Percentiles rank a stretch among this genome's conserved stretches.
Evolutionary conservation across 2,797 vertebrate species (phyloP).

Genomic region (Bradypodion pumilum): DNA sequence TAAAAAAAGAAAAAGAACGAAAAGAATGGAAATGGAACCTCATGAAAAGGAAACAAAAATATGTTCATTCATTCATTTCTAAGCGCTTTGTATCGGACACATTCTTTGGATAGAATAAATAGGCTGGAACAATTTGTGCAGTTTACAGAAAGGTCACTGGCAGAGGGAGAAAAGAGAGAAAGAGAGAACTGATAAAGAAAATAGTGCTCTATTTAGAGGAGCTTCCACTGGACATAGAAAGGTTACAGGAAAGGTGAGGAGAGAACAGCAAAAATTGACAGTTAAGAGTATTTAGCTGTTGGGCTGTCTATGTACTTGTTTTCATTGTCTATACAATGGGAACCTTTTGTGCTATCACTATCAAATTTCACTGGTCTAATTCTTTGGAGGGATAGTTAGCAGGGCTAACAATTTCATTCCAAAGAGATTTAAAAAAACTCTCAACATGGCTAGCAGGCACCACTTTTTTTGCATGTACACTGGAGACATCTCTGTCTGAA

Average conservation of each 20-base stretch:
- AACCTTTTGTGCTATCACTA: background rate
- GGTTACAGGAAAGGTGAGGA: background rate
- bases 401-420: background rate
- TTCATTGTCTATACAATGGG: background rate
- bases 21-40: background rate
- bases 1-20: no score
- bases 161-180: background rate
- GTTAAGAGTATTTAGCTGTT: background rate
- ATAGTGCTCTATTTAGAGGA: background rate
- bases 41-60: background rate
- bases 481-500: background rate
- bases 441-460: background rate
- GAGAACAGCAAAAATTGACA: background rate
- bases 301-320: background rate
- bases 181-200: background rate
- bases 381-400: background rate
- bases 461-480: background rate
- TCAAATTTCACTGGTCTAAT: background rate
- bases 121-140: conserved; percentile 5
- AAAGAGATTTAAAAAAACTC: background rate
- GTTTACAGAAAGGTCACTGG: background rate
- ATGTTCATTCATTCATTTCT: conserved; percentile 6
- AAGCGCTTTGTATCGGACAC: background rate
- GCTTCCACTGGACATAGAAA: background rate
- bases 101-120: background rate